Evolutionary conservation across 2,797 vertebrate genomes (phyloP).

Genomic region (Phalloptychus januarius): DNA sequence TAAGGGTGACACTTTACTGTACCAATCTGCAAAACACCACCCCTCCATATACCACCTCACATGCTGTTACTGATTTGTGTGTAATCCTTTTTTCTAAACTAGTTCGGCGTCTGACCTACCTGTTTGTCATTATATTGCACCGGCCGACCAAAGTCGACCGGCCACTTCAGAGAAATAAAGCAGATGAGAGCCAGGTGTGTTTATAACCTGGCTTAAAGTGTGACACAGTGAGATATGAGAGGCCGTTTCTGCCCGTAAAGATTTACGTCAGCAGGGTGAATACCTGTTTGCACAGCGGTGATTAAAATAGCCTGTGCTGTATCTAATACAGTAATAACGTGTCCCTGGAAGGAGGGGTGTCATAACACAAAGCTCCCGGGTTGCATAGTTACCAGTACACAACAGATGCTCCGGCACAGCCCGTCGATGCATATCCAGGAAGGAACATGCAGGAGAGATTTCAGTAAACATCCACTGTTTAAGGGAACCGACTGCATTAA

Average conservation of each 20-base stretch:
- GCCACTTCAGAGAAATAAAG: constrained; percentile 37
- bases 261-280: constrained; percentile 41
- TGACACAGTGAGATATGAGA: constrained; percentile 71
- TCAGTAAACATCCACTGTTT: constrained; percentile 52
- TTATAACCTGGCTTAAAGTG: constrained; percentile 42
- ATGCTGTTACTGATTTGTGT: constrained; percentile 24
- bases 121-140: constrained; percentile 40
- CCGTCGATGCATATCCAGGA: constrained; percentile 55
- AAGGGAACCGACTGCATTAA: constrained; percentile 9
- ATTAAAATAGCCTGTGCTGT: constrained; percentile 59
- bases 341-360: constrained; percentile 74
- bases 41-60: constrained; percentile 30
- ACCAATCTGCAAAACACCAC: constrained; percentile 40
- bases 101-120: constrained; percentile 56
- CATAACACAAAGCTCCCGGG: constrained; percentile 68
- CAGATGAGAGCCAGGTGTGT: constrained; percentile 30
- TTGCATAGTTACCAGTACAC: constrained; percentile 75
- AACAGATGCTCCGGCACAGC: constrained; percentile 64
- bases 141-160: constrained; percentile 42
- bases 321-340: constrained; percentile 66
- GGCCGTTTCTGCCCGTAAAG: constrained; percentile 47
- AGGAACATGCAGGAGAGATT: constrained; percentile 45
- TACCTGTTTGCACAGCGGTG: constrained; percentile 62
- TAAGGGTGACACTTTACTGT: constrained; percentile 46
- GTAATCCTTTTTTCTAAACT: constrained; percentile 18